Evolutionary conservation across 1,140 invertebrate genomes (phyloP).

Genomic region (Paralvinella palmiformis): DNA sequence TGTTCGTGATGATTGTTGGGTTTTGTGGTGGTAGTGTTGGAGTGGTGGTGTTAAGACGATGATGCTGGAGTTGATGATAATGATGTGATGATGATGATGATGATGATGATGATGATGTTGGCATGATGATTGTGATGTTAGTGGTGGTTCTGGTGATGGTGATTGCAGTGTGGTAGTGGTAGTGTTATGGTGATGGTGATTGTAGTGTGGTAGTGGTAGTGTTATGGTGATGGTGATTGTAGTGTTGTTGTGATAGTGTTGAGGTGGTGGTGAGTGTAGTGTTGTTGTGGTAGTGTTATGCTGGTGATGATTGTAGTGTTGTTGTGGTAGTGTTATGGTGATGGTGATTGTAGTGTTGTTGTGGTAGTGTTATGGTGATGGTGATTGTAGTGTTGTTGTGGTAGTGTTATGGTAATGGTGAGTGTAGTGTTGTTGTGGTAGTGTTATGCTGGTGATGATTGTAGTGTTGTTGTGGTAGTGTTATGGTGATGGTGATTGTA

Average conservation of each 20-base stretch:
- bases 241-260: not conserved
- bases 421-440: too few relatives aligned
- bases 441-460: not conserved
- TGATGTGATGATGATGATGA: not conserved
- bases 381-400: too few relatives aligned
- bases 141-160: not conserved
- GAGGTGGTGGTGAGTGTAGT: not conserved
- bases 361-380: too few relatives aligned
- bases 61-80: not conserved
- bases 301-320: not conserved
- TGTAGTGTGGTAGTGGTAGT: too few relatives aligned
- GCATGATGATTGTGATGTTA: not conserved
- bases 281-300: too few relatives aligned
- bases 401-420: too few relatives aligned
- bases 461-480: too few relatives aligned
- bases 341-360: not conserved
- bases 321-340: not conserved
- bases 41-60: too few relatives aligned
- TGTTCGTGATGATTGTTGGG: too few relatives aligned
- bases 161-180: not conserved
- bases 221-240: not conserved
- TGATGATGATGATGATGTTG: not conserved
- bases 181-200: conserved; percentile 1
- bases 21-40: too few relatives aligned
- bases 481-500: too few relatives aligned